A percentile compares a stretch with the other conserved stretches of the same genome.
Evolutionary conservation across 2,888 invertebrate species (phyloP).

Genomic region (Rotaria magnacalcarata): DNA sequence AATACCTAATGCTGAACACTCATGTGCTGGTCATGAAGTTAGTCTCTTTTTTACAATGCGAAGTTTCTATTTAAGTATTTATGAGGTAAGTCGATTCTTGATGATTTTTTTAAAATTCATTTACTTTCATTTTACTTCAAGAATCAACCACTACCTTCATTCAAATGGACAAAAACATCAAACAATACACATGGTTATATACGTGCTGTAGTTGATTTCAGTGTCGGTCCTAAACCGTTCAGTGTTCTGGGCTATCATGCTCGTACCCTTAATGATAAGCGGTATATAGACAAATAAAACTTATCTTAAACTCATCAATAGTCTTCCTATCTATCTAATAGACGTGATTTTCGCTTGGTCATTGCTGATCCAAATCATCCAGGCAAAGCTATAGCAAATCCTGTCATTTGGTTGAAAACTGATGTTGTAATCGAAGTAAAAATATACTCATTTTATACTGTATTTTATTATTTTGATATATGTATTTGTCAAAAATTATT

Average conservation of each 20-base stretch:
- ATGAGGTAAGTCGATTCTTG: slow-evolving; percentile 27
- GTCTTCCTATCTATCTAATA: slow-evolving; percentile 39
- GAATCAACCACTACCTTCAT: slow-evolving; percentile 39
- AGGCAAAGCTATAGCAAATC: slow-evolving; percentile 50
- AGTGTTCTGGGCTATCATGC: slow-evolving; percentile 43
- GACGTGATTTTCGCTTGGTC: slow-evolving; percentile 52
- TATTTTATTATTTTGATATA: no score
- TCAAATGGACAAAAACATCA: slow-evolving; percentile 38
- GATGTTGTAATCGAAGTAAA: slow-evolving; percentile 37
- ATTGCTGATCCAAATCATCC: slow-evolving; percentile 50
- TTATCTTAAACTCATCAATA: no score
- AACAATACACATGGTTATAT: slow-evolving; percentile 45
- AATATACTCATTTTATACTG: no score
- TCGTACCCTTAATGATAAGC: slow-evolving; percentile 43
- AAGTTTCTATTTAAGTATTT: slow-evolving; percentile 44
- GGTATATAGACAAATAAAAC: background rate
- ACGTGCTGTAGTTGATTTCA: slow-evolving; percentile 37
- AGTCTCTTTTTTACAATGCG: slow-evolving; percentile 42
- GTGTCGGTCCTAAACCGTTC: slow-evolving; percentile 38
- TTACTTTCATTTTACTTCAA: background rate
- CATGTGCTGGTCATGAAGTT: slow-evolving; percentile 46
- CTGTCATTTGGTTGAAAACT: slow-evolving; percentile 50
- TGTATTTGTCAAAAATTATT: no score
- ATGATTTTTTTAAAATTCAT: background rate
- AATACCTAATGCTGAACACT: slow-evolving; percentile 45